phyloP scores from a whole-genome alignment of 2,888 invertebrate genomes.

The Polymixis flavicincta region DNA sequence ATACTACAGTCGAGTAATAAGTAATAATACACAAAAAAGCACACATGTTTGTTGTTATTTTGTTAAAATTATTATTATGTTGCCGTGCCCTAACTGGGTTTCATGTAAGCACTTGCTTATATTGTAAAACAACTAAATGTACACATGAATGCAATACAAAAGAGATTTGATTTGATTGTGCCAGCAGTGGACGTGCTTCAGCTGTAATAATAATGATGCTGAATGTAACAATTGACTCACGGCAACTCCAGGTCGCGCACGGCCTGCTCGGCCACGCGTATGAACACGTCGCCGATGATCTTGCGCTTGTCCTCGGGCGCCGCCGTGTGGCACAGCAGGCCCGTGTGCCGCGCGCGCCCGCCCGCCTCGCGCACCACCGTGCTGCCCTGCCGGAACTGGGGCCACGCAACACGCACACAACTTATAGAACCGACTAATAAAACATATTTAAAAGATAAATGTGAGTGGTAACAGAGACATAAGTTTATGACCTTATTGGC shows the following conservation, averaged over 20 bases:
- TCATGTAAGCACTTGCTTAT: too few relatives aligned
- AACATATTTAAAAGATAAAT: too few relatives aligned
- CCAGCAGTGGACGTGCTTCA: not conserved
- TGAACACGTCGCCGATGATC: slow-evolving; percentile 99
- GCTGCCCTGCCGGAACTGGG: slow-evolving; percentile 93
- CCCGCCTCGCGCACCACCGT: slow-evolving; percentile 93
- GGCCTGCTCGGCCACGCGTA: slow-evolving; percentile 97
- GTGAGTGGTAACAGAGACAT: not conserved
- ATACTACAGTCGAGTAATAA: too few relatives aligned
- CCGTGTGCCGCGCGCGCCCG: slow-evolving; percentile 92
- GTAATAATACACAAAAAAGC: too few relatives aligned
- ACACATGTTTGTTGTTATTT: too few relatives aligned
- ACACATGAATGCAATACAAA: too few relatives aligned
- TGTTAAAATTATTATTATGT: too few relatives aligned
- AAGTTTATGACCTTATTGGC: not conserved
- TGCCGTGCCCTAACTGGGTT: too few relatives aligned
- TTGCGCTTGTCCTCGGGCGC: slow-evolving; percentile 99
- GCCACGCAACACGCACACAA: too few relatives aligned
- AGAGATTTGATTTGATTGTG: not conserved
- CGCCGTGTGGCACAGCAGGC: slow-evolving; percentile 95
- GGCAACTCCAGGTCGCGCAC: slow-evolving; percentile 96
- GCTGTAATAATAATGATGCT: not conserved
- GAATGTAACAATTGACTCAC: slow-evolving; percentile 68
- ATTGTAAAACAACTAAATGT: too few relatives aligned
- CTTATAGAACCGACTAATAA: too few relatives aligned